Conservation (phyloP, 1,140 invertebrate species). For the Tetragnatha versicolor region DNA sequence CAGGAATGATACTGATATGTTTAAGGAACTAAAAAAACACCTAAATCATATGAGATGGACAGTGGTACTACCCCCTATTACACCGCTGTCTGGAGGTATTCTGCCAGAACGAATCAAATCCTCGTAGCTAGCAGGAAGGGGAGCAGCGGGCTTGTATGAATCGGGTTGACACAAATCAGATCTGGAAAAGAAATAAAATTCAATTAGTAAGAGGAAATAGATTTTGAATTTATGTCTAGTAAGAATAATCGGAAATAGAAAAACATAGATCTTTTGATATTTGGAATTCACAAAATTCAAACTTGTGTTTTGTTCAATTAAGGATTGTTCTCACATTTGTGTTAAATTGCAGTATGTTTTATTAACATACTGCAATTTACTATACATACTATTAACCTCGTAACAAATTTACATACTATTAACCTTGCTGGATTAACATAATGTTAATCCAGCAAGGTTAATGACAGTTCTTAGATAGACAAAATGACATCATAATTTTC, state of each 20-base stretch:
- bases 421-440: no score
- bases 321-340: background rate
- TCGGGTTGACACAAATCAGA: slow-evolving; percentile 36
- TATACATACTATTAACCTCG: background rate
- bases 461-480: no score
- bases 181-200: slow-evolving; percentile 22
- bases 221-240: background rate
- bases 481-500: no score
- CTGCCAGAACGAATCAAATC: slow-evolving; percentile 39
- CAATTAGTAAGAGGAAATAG: background rate
- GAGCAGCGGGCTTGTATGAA: slow-evolving; percentile 22
- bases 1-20: slow-evolving; percentile 54
- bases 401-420: background rate
- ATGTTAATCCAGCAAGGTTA: no score
- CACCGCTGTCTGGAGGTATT: slow-evolving; percentile 40
- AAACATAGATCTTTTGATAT: background rate
- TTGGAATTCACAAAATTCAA: no score
- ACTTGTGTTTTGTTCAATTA: background rate
- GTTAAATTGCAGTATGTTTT: background rate
- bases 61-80: slow-evolving; percentile 75
- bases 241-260: background rate
- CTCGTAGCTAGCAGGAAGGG: slow-evolving; percentile 45
- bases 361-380: background rate
- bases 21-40: slow-evolving; percentile 15
- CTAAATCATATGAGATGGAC: slow-evolving; percentile 86